Base-by-base conservation (phyloP, 2,113 vertebrate species). In the Typhlomys cinereus region DNA sequence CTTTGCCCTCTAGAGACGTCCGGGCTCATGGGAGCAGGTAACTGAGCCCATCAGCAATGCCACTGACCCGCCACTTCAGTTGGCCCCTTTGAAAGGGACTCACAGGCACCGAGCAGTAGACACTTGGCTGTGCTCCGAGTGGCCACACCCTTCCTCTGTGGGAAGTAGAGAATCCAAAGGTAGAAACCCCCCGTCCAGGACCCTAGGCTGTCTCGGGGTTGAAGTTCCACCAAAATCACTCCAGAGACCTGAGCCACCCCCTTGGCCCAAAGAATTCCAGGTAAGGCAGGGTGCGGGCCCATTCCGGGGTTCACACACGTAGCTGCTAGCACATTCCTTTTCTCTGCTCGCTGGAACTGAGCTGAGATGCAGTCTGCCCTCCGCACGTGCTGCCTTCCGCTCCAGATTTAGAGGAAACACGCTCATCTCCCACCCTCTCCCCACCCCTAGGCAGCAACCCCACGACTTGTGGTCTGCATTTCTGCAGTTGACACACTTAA, bases 21-120 rank as follows among this genome's bases (percentile, higher is more conserved):
- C 7, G 21, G 41, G 25, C 48, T 59, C 50, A 4, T 1, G 3
- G 4, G 18, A 18, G 2, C n/a, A 44, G 5, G 0, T 17, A 4
- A 31, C 7, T 20, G 0, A 69, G 57, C 23, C 20, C 1, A 20
- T 10, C 1, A 21, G 5, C 6, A 3, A 18, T 29, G 18, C 57
- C 27, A n/a, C 13, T 21, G 10, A 25, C 4, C 2, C 7, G 31
- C 29, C 4, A 2, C 7, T 27, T 62, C 29, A 1, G 0, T 59
- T 15, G 39, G 15, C 25, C 20, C 52, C n/a, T 71, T 52, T 48
- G 17, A 27, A 67, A 41, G 5, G 20, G 3, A 50, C 41, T 36
- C 27, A 4, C 10, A 25, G 1, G 17, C 7, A 5, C 9, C 66
- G 31, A 92, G 52, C 11, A 8, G 25, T 59, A 25, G 39, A 15